Percentiles rank a stretch among this genome's conserved stretches.
phyloP scores from a whole-genome alignment of 2,797 vertebrate species.

The Apogon hyalosoma region DNA sequence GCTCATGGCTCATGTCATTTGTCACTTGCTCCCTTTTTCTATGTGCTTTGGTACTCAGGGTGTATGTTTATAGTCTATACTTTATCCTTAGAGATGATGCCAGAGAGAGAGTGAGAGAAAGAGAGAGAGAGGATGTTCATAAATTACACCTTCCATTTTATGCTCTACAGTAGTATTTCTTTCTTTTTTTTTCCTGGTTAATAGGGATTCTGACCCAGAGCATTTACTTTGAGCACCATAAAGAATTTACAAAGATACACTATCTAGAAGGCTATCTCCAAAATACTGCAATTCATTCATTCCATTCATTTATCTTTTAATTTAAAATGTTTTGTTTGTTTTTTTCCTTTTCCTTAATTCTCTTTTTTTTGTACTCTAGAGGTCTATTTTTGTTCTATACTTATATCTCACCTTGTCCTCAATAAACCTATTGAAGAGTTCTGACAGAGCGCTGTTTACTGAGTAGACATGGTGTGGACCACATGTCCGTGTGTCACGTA shows the following conservation, averaged over 20 bases:
- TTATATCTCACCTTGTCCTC: conserved; percentile 57
- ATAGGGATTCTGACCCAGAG: conserved; percentile 47
- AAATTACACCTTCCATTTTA: conserved; percentile 29
- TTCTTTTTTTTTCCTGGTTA: conserved; percentile 45
- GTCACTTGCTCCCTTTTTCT: conserved; percentile 13
- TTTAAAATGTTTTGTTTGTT: conserved; percentile 34
- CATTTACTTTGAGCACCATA: conserved; percentile 33
- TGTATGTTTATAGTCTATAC: conserved; percentile 10
- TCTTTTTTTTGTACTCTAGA: background rate
- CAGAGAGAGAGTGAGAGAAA: background rate
- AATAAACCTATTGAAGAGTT: conserved; percentile 47
- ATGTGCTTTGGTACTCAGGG: conserved; percentile 4
- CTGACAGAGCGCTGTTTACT: conserved; percentile 64
- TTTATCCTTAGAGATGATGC: conserved; percentile 20
- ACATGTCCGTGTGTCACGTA: conserved; percentile 50
- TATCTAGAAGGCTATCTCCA: conserved; percentile 38
- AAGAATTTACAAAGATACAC: conserved; percentile 33
- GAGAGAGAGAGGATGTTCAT: conserved; percentile 1
- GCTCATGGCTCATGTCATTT: conserved; percentile 33
- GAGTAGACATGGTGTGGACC: conserved; percentile 58
- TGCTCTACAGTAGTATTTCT: conserved; percentile 24
- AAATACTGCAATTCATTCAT: conserved; percentile 14
- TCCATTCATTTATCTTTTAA: conserved; percentile 50
- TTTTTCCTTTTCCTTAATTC: background rate
- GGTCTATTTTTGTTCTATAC: conserved; percentile 50